phyloP scores from a whole-genome alignment of 2,113 vertebrate species.

The Sturnira hondurensis region DNA sequence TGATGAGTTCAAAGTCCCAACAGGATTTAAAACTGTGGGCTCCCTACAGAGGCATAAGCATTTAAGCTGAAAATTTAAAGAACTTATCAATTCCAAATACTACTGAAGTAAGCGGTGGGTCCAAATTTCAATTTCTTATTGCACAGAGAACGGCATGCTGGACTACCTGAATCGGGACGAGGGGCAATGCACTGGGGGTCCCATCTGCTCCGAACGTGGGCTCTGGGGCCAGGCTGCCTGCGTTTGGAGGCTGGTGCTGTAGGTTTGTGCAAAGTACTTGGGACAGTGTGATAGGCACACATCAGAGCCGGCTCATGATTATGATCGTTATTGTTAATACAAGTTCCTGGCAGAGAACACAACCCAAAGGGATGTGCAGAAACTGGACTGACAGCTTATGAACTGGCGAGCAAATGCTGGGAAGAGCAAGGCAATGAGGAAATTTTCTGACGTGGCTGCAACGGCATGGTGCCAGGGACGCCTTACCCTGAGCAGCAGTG shows the following conservation, averaged over 20 bases:
- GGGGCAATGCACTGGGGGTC: neutral
- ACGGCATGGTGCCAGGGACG: rapidly evolving
- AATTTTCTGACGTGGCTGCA: neutral
- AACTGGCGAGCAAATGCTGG: rapidly evolving
- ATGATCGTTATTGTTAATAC: rapidly evolving
- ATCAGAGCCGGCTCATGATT: rapidly evolving
- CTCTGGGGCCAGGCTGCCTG: neutral
- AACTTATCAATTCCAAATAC: neutral
- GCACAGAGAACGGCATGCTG: rapidly evolving
- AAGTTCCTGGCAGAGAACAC: neutral
- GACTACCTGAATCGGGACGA: neutral
- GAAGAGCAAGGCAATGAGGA: rapidly evolving
- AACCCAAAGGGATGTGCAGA: neutral
- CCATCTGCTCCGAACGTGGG: neutral
- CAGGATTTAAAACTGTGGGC: neutral
- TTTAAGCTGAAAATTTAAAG: neutral
- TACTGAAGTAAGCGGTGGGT: neutral
- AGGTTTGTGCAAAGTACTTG: neutral
- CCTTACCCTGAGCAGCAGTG: neutral
- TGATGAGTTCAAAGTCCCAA: conserved; percentile 12
- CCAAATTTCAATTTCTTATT: neutral
- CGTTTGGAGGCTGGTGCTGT: rapidly evolving
- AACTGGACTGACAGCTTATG: neutral
- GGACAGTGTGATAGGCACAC: neutral
- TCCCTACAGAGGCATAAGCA: neutral